Percentiles rank a stretch among this genome's conserved stretches.
These are phyloP conservation scores for Reinhardtius hippoglossoides DNA, from an alignment of 2,113 vertebrate genomes.

Conservation along the genomic window DNA sequence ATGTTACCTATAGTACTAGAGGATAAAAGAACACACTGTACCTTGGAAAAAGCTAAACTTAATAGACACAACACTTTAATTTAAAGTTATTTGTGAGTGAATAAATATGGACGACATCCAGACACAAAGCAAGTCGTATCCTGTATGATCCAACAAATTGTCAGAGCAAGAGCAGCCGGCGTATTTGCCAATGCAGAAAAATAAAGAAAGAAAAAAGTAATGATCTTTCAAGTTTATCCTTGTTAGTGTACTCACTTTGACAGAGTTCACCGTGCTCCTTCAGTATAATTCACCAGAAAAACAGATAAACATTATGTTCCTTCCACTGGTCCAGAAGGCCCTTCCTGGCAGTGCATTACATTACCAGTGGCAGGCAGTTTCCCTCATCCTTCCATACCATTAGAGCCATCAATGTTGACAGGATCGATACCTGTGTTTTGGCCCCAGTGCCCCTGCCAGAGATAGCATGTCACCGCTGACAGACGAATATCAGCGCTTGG, in stretches of 20 bases:
- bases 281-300: conserved; percentile 53
- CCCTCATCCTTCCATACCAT: conserved; percentile 88
- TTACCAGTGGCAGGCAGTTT: conserved; percentile 87
- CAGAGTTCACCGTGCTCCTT: conserved; percentile 15
- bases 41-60: background rate
- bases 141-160: conserved; percentile 6
- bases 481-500: conserved; percentile 97
- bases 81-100: background rate
- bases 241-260: conserved; percentile 39
- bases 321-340: conserved; percentile 32
- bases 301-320: conserved; percentile 57
- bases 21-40: conserved; percentile 5
- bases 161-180: background rate
- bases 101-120: background rate
- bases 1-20: background rate
- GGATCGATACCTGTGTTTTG: conserved; percentile 99
- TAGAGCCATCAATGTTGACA: conserved; percentile 97
- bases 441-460: conserved; percentile 93
- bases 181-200: conserved; percentile 25
- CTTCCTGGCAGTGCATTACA: conserved; percentile 75
- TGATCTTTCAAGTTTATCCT: conserved; percentile 25
- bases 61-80: background rate
- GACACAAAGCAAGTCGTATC: background rate
- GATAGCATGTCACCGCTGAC: conserved; percentile 97
- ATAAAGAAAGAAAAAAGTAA: background rate